phyloP scores from a whole-genome alignment of 2,888 invertebrate genomes.

The Acanthosepion lycidas region DNA sequence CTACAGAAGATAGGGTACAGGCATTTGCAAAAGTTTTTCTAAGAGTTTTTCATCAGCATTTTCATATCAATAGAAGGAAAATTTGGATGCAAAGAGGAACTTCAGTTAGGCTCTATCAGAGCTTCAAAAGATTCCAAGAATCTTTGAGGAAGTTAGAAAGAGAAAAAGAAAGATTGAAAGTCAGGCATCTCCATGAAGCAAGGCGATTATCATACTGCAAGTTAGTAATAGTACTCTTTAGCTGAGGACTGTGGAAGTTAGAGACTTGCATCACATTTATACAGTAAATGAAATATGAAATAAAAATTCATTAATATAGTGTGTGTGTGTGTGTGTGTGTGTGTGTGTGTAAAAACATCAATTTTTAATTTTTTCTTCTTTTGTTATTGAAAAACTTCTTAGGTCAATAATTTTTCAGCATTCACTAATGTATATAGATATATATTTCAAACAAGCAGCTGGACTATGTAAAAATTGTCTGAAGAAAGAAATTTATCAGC shows the following conservation, averaged over 20 bases:
- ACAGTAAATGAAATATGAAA: background rate
- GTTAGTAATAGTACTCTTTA: conserved; percentile 8
- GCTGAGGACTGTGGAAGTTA: background rate
- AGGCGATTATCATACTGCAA: conserved; percentile 33
- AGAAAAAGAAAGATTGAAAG: background rate
- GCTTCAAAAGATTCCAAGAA: background rate
- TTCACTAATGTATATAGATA: too few species aligned
- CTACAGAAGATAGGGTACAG: background rate
- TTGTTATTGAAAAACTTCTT: too few species aligned
- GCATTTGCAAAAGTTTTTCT: background rate
- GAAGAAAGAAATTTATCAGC: too few species aligned
- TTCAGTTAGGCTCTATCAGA: background rate
- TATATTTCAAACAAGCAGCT: too few species aligned
- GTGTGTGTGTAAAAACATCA: too few species aligned
- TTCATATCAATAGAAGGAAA: conserved; percentile 9
- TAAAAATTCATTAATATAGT: too few species aligned
- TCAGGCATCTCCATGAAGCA: conserved; percentile 33
- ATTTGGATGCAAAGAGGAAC: conserved; percentile 15
- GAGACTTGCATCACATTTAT: background rate
- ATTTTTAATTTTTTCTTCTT: too few species aligned
- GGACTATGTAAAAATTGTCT: too few species aligned
- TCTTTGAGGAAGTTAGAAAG: background rate
- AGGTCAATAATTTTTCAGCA: too few species aligned
- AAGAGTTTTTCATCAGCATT: background rate
- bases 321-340: too few species aligned